Evolutionary conservation across 2,797 vertebrate genomes (phyloP).

Genomic region (Enteromius mattozi): DNA sequence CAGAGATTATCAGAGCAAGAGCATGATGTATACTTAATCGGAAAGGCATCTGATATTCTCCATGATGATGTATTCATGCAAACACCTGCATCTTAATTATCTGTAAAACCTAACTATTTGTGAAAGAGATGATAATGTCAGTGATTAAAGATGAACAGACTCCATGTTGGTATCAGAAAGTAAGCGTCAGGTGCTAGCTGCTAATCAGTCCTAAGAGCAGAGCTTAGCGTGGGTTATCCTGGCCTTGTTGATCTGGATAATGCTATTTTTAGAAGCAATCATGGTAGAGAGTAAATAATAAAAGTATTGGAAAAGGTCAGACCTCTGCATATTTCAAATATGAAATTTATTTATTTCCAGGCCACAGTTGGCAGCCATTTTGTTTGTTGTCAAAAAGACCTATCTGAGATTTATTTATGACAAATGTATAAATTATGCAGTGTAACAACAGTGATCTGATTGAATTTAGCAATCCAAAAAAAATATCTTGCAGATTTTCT

Average conservation of each 20-base stretch:
- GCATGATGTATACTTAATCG: not conserved
- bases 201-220: constrained; percentile 49
- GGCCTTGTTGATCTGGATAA: constrained; percentile 30
- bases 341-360: not conserved
- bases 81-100: not conserved
- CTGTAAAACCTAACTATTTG: not conserved
- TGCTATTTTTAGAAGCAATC: constrained; percentile 35
- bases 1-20: not conserved
- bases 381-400: not conserved
- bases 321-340: not conserved
- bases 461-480: too few relatives aligned
- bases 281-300: not conserved
- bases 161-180: constrained; percentile 37
- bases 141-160: not conserved
- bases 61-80: not conserved
- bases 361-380: not conserved
- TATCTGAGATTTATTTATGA: not conserved
- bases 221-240: constrained; percentile 31
- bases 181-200: constrained; percentile 39
- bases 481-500: not conserved
- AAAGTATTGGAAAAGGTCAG: not conserved
- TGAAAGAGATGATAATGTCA: not conserved
- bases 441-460: not conserved
- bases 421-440: not conserved
- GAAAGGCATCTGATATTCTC: not conserved